These are phyloP conservation scores for Aix galericulata DNA, from an alignment of 2,113 vertebrate genomes.

Conservation along the genomic window DNA sequence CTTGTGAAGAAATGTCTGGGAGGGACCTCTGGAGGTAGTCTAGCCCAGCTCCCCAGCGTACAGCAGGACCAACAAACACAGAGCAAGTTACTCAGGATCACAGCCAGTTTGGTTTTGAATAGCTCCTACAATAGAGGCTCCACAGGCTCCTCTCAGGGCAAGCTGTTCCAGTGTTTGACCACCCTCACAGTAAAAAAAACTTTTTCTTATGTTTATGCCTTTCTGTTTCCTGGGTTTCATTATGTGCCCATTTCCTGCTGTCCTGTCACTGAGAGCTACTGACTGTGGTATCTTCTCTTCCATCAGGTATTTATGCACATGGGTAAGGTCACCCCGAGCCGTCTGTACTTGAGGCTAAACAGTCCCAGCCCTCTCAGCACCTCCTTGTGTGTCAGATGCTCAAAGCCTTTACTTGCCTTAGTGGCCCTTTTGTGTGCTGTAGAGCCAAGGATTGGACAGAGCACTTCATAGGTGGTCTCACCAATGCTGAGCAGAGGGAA, in stretches of 20 bases:
- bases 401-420: background rate
- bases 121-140: background rate
- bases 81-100: background rate
- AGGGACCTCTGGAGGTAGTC: background rate
- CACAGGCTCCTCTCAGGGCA: background rate
- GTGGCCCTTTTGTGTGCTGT: background rate
- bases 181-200: background rate
- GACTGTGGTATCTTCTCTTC: no score
- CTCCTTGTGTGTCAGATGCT: background rate
- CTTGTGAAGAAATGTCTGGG: background rate
- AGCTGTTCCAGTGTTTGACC: background rate
- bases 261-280: no score
- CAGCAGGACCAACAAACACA: background rate
- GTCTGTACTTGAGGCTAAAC: background rate
- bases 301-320: background rate
- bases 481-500: background rate
- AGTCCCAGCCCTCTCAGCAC: background rate
- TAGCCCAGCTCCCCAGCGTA: background rate
- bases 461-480: background rate
- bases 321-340: background rate
- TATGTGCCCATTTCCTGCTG: background rate
- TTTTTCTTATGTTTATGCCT: background rate
- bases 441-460: background rate
- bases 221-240: background rate
- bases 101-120: background rate